Evolutionary conservation across 2,113 vertebrate species (phyloP).

Genomic region (Centropus bengalensis): DNA sequence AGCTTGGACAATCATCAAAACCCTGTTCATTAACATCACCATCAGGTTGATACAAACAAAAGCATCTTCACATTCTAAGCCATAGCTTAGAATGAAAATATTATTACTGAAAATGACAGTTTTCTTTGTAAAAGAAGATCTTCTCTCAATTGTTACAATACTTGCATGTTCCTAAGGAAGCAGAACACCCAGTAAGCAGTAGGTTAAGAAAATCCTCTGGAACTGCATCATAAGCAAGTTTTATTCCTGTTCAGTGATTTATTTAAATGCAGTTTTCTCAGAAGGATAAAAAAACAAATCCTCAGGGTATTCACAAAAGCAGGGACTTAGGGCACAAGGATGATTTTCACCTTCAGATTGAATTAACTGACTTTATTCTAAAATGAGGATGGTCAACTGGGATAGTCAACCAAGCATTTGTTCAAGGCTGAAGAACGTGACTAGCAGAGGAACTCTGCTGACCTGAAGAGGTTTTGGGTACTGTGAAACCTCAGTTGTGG

Average conservation of each 20-base stretch:
- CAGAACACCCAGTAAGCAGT: background rate
- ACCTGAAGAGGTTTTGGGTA: background rate
- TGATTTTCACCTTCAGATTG: background rate
- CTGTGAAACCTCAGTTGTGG: background rate
- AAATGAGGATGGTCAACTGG: background rate
- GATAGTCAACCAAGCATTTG: slow-evolving; percentile 1
- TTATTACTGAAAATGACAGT: background rate
- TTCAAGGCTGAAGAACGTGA: background rate
- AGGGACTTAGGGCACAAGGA: background rate
- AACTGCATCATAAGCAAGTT: slow-evolving; percentile 43
- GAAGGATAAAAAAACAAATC: slow-evolving; percentile 16
- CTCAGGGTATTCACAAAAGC: background rate
- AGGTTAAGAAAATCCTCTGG: slow-evolving; percentile 32
- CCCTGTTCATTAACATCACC: background rate
- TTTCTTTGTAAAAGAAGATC: background rate
- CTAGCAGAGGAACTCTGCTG: background rate
- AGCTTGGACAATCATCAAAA: background rate
- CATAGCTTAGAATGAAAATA: background rate
- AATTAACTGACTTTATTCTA: slow-evolving; percentile 22
- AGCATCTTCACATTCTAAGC: background rate
- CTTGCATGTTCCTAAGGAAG: background rate
- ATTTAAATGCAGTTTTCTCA: slow-evolving; percentile 47
- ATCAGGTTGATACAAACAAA: background rate
- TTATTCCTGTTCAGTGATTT: slow-evolving; percentile 48
- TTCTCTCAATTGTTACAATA: background rate